Evolutionary conservation across 1,140 invertebrate genomes (phyloP).

Genomic region (Drosophila quadrilineata): DNA sequence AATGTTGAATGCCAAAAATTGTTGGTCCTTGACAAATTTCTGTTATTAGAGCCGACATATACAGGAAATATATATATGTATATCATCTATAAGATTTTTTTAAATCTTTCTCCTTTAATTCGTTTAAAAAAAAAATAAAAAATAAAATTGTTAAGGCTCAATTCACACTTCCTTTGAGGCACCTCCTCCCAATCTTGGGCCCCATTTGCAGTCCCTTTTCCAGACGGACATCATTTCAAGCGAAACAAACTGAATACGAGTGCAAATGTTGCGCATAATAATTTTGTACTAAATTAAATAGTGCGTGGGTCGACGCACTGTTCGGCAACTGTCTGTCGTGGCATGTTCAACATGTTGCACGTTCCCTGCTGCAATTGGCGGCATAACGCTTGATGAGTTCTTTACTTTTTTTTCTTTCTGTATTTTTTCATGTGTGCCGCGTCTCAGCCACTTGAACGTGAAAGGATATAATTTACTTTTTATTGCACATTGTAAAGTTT

Average conservation of each 20-base stretch:
- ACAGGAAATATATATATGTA: no score
- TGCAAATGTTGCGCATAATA: conserved; percentile 79
- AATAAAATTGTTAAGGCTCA: no score
- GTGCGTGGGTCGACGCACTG: conserved; percentile 66
- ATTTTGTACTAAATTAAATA: conserved; percentile 80
- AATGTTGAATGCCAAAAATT: no score
- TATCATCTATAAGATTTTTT: no score
- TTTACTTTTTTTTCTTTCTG: no score
- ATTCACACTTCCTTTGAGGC: conserved; percentile 76
- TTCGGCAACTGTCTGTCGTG: conserved; percentile 19
- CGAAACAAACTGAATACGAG: conserved; percentile 8
- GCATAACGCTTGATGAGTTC: conserved; percentile 17
- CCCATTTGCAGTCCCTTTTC: background rate
- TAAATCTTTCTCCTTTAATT: no score
- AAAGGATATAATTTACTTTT: conserved; percentile 80
- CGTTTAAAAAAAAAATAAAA: no score
- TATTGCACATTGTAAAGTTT: conserved; percentile 54
- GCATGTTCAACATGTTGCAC: conserved; percentile 64
- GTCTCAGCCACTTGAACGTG: conserved; percentile 58
- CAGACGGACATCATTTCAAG: conserved; percentile 2
- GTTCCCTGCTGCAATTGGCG: background rate
- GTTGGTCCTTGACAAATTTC: no score
- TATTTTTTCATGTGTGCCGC: conserved; percentile 28
- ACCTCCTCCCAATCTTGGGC: conserved; percentile 38
- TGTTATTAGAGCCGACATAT: no score